Conservation (phyloP, 2,113 vertebrate species). For the Eulemur rufifrons region DNA sequence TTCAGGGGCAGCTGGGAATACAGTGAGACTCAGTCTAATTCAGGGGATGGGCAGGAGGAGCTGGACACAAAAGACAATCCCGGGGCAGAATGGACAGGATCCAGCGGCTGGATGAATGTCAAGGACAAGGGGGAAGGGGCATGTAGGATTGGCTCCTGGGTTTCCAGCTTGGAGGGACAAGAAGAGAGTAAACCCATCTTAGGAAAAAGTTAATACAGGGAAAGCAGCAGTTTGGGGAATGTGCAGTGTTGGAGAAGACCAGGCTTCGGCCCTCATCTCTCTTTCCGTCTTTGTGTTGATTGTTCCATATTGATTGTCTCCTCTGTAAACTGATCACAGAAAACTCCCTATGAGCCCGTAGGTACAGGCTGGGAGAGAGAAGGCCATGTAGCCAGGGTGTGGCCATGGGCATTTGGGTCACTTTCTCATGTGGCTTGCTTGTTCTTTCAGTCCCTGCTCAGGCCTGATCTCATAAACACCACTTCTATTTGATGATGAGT, state of each 20-base stretch:
- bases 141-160: neutral
- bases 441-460: neutral
- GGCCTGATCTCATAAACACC: neutral
- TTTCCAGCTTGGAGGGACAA: neutral
- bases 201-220: neutral
- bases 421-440: neutral
- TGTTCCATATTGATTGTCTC: neutral
- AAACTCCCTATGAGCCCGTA: neutral
- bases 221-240: neutral
- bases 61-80: neutral
- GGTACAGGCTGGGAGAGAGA: neutral
- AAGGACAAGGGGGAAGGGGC: neutral
- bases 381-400: too few species aligned
- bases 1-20: neutral
- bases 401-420: neutral
- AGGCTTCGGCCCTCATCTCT: neutral
- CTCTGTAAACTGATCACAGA: neutral
- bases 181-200: neutral
- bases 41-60: too few species aligned
- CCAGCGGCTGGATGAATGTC: neutral
- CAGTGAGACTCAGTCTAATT: neutral
- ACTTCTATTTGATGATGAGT: neutral
- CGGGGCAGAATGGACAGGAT: neutral
- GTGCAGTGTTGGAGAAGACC: neutral
- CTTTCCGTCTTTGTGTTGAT: neutral